These are phyloP conservation scores for Hymenopus coronatus DNA, from an alignment of 2,888 invertebrate genomes.

Conservation along the genomic window DNA sequence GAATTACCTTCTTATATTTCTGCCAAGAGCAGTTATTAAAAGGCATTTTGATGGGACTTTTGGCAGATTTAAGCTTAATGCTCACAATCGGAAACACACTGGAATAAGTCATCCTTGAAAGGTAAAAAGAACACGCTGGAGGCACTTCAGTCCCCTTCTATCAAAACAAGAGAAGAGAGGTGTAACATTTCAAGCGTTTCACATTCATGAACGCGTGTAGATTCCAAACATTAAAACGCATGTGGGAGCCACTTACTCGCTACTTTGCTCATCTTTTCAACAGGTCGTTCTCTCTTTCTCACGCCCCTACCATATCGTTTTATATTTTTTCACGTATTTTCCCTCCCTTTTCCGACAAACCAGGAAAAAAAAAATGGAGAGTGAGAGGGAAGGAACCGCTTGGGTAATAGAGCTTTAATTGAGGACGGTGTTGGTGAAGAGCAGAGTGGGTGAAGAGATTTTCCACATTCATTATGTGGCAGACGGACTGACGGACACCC, in stretches of 20 bases:
- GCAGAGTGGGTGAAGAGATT: background rate
- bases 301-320: background rate
- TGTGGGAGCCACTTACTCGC: background rate
- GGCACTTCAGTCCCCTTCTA: background rate
- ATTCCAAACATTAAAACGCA: background rate
- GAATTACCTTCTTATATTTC: too few relatives aligned
- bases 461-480: constrained; percentile 12
- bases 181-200: background rate
- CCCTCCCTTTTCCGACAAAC: background rate
- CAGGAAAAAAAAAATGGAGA: background rate
- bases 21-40: too few relatives aligned
- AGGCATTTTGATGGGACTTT: too few relatives aligned
- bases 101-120: background rate
- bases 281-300: background rate
- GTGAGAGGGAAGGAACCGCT: background rate
- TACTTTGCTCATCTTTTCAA: constrained; percentile 14
- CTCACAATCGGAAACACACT: too few relatives aligned
- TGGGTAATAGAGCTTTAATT: constrained; percentile 19
- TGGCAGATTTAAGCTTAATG: too few relatives aligned
- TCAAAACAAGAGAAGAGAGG: background rate
- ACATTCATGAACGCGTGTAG: background rate
- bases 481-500: background rate
- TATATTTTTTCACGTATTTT: background rate
- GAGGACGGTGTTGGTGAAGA: constrained; percentile 10
- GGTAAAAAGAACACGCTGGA: background rate